Evolutionary conservation across 2,797 vertebrate species (phyloP).

Genomic region (Lutjanus campechanus): DNA sequence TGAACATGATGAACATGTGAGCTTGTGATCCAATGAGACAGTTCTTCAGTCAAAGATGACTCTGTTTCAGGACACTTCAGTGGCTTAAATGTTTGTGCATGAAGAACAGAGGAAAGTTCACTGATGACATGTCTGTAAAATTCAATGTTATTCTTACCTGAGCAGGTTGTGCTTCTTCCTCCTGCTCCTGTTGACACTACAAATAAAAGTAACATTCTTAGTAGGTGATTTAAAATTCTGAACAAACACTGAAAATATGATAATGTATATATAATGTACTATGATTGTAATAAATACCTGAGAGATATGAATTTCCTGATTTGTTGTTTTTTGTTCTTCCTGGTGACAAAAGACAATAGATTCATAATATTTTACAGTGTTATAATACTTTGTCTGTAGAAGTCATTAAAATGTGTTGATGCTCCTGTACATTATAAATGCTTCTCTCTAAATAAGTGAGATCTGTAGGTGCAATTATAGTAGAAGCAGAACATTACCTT

Average conservation of each 20-base stretch:
- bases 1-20: not conserved
- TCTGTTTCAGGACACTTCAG: not conserved
- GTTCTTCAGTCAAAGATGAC: not conserved
- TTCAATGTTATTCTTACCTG: too few species aligned
- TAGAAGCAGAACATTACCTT: conserved; percentile 33
- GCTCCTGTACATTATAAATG: too few species aligned
- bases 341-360: not conserved
- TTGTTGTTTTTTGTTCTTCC: not conserved
- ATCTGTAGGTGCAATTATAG: not conserved
- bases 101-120: not conserved
- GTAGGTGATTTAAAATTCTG: rapidly evolving
- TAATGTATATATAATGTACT: too few species aligned
- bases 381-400: too few species aligned
- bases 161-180: not conserved
- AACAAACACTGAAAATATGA: not conserved
- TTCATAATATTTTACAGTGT: not conserved
- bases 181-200: not conserved
- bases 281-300: not conserved
- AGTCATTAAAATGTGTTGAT: too few species aligned
- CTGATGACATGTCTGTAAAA: not conserved
- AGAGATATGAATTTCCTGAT: not conserved
- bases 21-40: not conserved
- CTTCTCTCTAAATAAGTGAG: not conserved
- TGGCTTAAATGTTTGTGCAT: not conserved
- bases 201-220: not conserved